A percentile compares a stretch with the other conserved stretches of the same genome.
Conservation (phyloP, 2,888 invertebrate species). For the Drosophila flavopinicola region DNA sequence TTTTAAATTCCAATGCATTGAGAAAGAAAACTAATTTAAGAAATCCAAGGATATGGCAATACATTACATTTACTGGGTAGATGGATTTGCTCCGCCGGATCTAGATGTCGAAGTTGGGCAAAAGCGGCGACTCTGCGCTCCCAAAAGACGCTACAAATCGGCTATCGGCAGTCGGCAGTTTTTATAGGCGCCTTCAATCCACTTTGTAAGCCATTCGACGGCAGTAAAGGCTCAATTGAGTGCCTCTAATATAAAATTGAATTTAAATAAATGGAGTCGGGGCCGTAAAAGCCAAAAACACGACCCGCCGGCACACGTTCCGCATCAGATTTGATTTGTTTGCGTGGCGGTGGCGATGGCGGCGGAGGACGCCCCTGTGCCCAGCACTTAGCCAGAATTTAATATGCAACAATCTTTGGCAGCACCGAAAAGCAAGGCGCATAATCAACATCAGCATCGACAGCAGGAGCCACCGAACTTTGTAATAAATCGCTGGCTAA, state of each 20-base stretch:
- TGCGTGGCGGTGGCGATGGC: constrained; percentile 19
- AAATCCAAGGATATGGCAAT: too few species aligned
- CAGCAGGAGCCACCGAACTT: constrained; percentile 12
- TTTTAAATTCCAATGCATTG: too few species aligned
- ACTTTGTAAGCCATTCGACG: constrained; percentile 74
- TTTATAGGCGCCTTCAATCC: constrained; percentile 66
- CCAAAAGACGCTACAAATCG: constrained; percentile 5
- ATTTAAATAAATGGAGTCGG: constrained; percentile 77
- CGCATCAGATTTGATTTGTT: constrained; percentile 75
- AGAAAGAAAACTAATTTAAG: too few species aligned
- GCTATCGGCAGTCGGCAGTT: constrained; percentile 14
- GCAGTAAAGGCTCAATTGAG: constrained; percentile 70
- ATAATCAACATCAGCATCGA: constrained; percentile 56
- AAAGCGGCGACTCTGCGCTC: not conserved
- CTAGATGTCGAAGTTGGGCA: not conserved
- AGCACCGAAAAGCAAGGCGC: constrained; percentile 42
- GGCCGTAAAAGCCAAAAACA: constrained; percentile 61
- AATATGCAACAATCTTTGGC: constrained; percentile 79
- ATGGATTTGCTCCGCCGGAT: too few species aligned
- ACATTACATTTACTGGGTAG: too few species aligned
- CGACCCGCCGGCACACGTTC: constrained; percentile 52
- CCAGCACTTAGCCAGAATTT: constrained; percentile 72
- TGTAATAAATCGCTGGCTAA: constrained; percentile 60
- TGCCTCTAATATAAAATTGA: constrained; percentile 78
- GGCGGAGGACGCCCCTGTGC: constrained; percentile 33